Conservation (phyloP, 2,888 invertebrate species). For the Neria commutata region DNA sequence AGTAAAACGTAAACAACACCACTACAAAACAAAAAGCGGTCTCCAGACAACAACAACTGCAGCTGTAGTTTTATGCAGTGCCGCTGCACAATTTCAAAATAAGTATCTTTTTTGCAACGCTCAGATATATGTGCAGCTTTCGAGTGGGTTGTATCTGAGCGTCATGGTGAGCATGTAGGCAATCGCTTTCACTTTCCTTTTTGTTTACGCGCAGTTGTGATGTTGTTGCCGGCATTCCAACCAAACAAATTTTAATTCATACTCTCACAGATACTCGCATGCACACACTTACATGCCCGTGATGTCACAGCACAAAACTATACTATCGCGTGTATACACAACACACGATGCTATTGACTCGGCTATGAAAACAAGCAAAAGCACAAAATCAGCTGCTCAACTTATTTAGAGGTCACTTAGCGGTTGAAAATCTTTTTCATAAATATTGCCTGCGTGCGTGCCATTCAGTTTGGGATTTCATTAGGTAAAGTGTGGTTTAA, state of each 20-base stretch:
- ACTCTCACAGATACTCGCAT: too few relatives aligned
- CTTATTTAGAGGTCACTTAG: slow-evolving; percentile 50
- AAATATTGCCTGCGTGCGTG: slow-evolving; percentile 29
- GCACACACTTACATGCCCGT: too few relatives aligned
- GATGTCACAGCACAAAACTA: slow-evolving; percentile 7
- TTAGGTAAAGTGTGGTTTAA: slow-evolving; percentile 39
- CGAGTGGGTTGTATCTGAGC: too few relatives aligned
- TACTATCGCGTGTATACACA: not conserved
- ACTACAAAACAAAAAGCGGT: not conserved
- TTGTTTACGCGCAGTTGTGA: too few relatives aligned
- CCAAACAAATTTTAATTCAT: too few relatives aligned
- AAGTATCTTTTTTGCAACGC: too few relatives aligned
- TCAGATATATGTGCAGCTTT: too few relatives aligned
- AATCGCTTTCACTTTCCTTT: too few relatives aligned
- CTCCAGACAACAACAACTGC: not conserved
- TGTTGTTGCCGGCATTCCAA: too few relatives aligned
- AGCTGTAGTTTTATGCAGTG: not conserved
- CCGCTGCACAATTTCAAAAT: too few relatives aligned
- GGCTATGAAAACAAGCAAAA: not conserved
- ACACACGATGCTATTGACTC: not conserved
- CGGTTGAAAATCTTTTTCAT: slow-evolving; percentile 30
- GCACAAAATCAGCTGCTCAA: slow-evolving; percentile 26
- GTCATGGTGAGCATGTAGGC: too few relatives aligned
- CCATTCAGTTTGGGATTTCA: slow-evolving; percentile 34
- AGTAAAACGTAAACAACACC: not conserved